phyloP scores from a whole-genome alignment of 1,140 invertebrate species.

The Bradynema listronoti region DNA sequence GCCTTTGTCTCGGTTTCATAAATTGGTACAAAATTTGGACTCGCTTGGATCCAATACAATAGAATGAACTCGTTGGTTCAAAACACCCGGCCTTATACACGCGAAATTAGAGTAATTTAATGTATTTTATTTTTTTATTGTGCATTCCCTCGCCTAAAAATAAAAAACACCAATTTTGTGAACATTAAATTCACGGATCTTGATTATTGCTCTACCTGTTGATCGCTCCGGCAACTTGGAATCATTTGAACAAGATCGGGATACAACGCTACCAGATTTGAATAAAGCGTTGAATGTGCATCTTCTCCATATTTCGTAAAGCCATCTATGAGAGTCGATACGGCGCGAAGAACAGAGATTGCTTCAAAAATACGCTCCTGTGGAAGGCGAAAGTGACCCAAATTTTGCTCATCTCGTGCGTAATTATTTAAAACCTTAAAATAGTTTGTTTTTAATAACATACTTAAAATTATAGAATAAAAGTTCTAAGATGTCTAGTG shows the following conservation, averaged over 20 bases:
- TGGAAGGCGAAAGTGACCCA: constrained; percentile 44
- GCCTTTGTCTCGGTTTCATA: too few relatives aligned
- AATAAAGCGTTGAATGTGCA: constrained; percentile 35
- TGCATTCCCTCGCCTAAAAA: too few relatives aligned
- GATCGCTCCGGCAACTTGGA: constrained; percentile 44
- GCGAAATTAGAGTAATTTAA: too few relatives aligned
- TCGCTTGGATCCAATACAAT: too few relatives aligned
- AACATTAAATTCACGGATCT: too few relatives aligned
- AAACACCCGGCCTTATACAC: too few relatives aligned
- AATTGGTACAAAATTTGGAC: too few relatives aligned
- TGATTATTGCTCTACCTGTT: constrained; percentile 44
- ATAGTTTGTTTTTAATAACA: background rate
- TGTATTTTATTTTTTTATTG: too few relatives aligned
- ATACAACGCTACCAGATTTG: constrained; percentile 43
- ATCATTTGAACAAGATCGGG: constrained; percentile 43
- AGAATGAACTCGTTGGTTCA: too few relatives aligned
- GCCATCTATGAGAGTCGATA: constrained; percentile 47
- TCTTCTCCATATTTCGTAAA: constrained; percentile 25
- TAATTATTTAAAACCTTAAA: constrained; percentile 46
- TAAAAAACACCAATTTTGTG: too few relatives aligned
- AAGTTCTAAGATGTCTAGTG: background rate
- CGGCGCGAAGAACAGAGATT: constrained; percentile 43
- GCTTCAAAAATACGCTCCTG: constrained; percentile 51
- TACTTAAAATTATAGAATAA: constrained; percentile 7
- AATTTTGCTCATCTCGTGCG: constrained; percentile 43